phyloP scores from a whole-genome alignment of 2,888 invertebrate species.

The Parnassius mnemosyne region DNA sequence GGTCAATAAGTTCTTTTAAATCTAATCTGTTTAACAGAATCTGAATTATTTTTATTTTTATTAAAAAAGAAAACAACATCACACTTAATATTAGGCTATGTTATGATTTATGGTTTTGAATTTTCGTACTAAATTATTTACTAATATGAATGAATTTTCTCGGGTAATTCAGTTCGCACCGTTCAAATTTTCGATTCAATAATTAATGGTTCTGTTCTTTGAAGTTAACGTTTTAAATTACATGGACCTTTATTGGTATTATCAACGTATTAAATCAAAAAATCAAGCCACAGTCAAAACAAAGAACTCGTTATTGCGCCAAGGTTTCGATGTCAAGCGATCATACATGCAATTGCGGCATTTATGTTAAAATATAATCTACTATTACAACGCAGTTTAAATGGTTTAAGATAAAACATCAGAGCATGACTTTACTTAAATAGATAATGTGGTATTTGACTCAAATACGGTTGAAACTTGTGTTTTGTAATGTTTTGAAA shows the following conservation, averaged over 20 bases:
- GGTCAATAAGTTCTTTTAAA: conserved; percentile 17
- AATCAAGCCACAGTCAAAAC: conserved; percentile 24
- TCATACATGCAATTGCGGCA: conserved; percentile 21
- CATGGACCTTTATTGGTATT: conserved; percentile 7
- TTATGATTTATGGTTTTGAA: too few relatives aligned
- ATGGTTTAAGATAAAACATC: conserved; percentile 32
- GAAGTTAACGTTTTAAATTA: conserved; percentile 7
- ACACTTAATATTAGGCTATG: conserved; percentile 5
- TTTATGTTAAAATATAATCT: conserved; percentile 24
- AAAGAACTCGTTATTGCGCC: conserved; percentile 30
- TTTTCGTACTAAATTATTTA: not conserved
- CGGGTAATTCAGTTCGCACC: not conserved
- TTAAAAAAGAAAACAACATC: conserved; percentile 15
- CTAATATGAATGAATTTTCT: not conserved
- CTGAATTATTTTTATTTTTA: conserved; percentile 1
- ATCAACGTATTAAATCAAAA: conserved; percentile 11
- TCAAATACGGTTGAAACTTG: conserved; percentile 30
- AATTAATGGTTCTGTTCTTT: not conserved
- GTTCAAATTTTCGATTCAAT: not conserved
- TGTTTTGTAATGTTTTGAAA: conserved; percentile 11
- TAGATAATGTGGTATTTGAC: conserved; percentile 32
- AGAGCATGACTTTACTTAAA: conserved; percentile 34
- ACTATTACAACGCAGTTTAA: conserved; percentile 24
- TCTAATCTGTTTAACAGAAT: conserved; percentile 13
- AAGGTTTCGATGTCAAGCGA: conserved; percentile 33